These are phyloP conservation scores for Gymnodraco acuticeps DNA, from an alignment of 2,797 vertebrate species.

Conservation along the genomic window DNA sequence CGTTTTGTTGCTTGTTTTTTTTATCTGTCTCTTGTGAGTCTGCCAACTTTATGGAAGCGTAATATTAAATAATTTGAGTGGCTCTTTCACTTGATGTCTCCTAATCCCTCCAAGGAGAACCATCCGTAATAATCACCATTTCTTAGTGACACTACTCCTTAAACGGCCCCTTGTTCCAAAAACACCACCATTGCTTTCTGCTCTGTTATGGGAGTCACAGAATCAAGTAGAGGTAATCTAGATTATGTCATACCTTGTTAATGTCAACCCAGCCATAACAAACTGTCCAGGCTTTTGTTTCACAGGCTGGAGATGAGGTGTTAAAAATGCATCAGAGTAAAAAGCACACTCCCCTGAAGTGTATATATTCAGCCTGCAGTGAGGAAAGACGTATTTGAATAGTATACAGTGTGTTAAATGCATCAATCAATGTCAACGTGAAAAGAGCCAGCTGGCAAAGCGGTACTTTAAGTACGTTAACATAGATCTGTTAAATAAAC, in stretches of 20 bases:
- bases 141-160: constrained; percentile 11
- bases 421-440: constrained; percentile 28
- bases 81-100: constrained; percentile 1
- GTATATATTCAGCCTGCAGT: constrained; percentile 34
- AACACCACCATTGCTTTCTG: constrained; percentile 38
- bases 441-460: constrained; percentile 20
- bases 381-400: constrained; percentile 19
- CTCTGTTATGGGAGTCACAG: constrained; percentile 63
- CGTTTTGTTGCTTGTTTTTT: background rate
- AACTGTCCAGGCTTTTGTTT: constrained; percentile 59
- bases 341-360: constrained; percentile 24
- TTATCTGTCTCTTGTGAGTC: background rate
- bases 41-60: background rate
- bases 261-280: constrained; percentile 47
- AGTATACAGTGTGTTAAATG: constrained; percentile 20
- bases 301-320: constrained; percentile 59
- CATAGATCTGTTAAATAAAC: background rate
- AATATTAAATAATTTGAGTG: background rate
- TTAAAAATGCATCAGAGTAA: constrained; percentile 47
- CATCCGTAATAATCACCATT: constrained; percentile 1
- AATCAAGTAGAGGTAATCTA: constrained; percentile 69
- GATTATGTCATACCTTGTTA: constrained; percentile 75
- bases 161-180: constrained; percentile 13
- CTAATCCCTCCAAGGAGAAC: background rate
- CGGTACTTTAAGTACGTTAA: constrained; percentile 9